Evolutionary conservation across 1,140 invertebrate genomes (phyloP), one percentile per base, ranked within the genome.

Genomic region (Bombus turneri): DNA sequence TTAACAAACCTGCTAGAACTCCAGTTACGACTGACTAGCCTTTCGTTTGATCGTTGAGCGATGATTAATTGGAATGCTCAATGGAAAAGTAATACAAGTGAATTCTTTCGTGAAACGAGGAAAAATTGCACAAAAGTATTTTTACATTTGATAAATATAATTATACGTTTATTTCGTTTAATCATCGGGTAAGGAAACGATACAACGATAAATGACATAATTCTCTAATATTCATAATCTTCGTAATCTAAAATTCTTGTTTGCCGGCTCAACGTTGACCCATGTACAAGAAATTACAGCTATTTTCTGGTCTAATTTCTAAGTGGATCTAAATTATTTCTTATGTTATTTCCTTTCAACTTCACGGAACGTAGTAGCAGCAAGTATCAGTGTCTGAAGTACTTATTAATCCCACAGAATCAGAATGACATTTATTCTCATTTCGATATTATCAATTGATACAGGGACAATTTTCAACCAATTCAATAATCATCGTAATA

Each of bases 1-100:
- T 69, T 83, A 77, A 77, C 74, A 47, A 77, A 57, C 43, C n/a
- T 68, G 41, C 18, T 69, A 66, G 41, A 77, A 69, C 31, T 66
- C 43, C 43, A 68, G 37, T 69, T 66, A 74, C n/a, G n/a, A 53
- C 47, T 62, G 22, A 10, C 53, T 72, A 9, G 25, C 25, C n/a
- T 37, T 71, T 39, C 28, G 4, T 43, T 57, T 5, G 39, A 72
- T 37, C 13, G 6, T 34, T 22, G 22, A 13, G 25, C 25, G 12
- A 37, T 1, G n/a, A 31, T 62, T 10, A n/a, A 73, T 59, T 10
- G 66, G 9, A 18, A 10, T 4, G 22, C 9, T 68, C n/a, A 6
- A 66, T 31, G 34, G 66, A 25, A 68, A 68, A 68, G 18, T 25
- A 31, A 10, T 25, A 37, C 66, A 25, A 68, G 18, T 5, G 18